Conservation (phyloP, 2,888 invertebrate genomes). For the Apeira syringaria region DNA sequence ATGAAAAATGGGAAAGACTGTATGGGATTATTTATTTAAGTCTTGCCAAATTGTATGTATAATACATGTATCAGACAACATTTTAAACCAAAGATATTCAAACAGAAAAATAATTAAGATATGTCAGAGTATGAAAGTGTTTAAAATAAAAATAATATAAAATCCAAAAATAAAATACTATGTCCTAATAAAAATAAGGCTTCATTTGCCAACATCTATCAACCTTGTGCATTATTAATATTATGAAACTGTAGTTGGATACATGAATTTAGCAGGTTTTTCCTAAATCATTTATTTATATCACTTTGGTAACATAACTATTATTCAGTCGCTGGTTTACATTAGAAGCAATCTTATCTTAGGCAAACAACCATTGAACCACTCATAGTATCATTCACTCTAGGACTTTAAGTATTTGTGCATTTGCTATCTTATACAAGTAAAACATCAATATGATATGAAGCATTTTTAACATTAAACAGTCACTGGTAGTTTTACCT, state of each 20-base stretch:
- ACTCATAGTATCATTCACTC: conserved; percentile 31
- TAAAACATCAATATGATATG: conserved; percentile 42
- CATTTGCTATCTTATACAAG: conserved; percentile 53
- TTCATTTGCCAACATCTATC: conserved; percentile 6
- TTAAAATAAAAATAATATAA: too few relatives aligned
- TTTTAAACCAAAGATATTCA: too few relatives aligned
- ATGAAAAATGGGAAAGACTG: too few relatives aligned
- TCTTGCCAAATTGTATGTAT: background rate
- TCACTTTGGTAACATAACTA: conserved; percentile 44
- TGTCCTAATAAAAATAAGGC: conserved; percentile 4
- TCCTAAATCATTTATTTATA: conserved; percentile 27
- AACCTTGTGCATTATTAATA: conserved; percentile 13
- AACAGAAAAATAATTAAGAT: too few relatives aligned
- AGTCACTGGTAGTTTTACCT: conserved; percentile 87
- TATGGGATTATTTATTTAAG: too few relatives aligned
- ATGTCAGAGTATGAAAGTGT: too few relatives aligned
- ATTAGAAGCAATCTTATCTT: conserved; percentile 37
- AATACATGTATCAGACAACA: too few relatives aligned
- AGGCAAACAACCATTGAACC: conserved; percentile 30
- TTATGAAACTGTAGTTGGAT: conserved; percentile 3
- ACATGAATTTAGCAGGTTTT: conserved; percentile 21
- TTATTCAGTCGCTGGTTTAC: conserved; percentile 37
- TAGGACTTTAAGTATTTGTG: conserved; percentile 63
- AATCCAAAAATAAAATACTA: conserved; percentile 19
- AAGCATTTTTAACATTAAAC: conserved; percentile 67